Evolutionary conservation across 1,140 invertebrate genomes (phyloP).

Genomic region (Saccostrea cuccullata): DNA sequence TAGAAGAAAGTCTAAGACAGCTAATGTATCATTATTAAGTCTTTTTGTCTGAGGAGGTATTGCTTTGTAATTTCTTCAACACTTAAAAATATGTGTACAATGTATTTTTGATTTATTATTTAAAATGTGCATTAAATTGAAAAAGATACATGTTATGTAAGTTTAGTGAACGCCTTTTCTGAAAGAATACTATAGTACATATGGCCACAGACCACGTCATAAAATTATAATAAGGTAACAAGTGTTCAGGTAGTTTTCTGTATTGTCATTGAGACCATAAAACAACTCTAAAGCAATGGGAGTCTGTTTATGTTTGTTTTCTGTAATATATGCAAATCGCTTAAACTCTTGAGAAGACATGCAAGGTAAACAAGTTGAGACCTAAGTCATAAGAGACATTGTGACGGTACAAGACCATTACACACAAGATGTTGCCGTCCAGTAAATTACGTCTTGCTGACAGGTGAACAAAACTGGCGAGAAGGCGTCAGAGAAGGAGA

Average conservation of each 20-base stretch:
- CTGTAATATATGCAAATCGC: neutral
- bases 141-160: too few relatives aligned
- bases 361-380: neutral
- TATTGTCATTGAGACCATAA: neutral
- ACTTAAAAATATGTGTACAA: too few relatives aligned
- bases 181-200: neutral
- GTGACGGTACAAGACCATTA: neutral
- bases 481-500: neutral
- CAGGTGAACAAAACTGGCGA: conserved; percentile 25
- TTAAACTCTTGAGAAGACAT: neutral
- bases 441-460: conserved; percentile 27
- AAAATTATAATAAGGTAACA: neutral
- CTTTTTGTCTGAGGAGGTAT: too few relatives aligned
- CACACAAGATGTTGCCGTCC: neutral
- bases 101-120: too few relatives aligned
- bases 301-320: neutral
- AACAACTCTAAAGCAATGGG: neutral
- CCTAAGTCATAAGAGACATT: neutral
- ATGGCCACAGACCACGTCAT: neutral
- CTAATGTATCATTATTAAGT: too few relatives aligned
- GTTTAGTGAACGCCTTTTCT: neutral
- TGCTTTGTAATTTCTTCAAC: too few relatives aligned
- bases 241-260: neutral
- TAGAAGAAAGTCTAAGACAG: too few relatives aligned
- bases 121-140: too few relatives aligned